Conservation (phyloP, 2,113 vertebrate genomes). For the Laterallus jamaicensis region DNA sequence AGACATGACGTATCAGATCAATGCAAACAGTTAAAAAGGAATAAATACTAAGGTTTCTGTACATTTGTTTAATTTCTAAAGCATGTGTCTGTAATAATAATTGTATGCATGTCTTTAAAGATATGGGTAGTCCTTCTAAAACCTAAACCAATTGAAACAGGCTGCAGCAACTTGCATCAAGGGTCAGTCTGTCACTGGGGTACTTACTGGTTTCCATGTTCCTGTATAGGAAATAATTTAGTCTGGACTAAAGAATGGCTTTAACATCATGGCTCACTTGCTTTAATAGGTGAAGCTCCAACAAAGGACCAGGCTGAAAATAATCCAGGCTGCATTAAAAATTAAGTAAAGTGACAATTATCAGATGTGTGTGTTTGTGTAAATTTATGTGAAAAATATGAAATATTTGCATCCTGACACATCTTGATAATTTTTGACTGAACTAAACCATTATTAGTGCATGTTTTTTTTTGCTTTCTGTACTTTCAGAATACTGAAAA, state of each 20-base stretch:
- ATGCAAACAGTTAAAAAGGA: neutral
- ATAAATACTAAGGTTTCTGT: neutral
- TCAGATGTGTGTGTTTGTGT: neutral
- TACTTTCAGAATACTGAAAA: neutral
- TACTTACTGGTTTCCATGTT: neutral
- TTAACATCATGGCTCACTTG: neutral
- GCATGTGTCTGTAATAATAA: neutral
- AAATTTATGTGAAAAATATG: neutral
- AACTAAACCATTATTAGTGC: neutral
- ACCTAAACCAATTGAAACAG: neutral
- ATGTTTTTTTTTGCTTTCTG: neutral
- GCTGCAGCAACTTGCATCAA: neutral
- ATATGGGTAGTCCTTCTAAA: neutral
- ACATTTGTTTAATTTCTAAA: neutral
- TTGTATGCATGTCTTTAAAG: neutral
- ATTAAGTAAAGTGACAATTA: neutral
- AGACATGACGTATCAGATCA: neutral
- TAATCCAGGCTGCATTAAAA: neutral
- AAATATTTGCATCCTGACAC: neutral
- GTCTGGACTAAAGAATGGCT: neutral
- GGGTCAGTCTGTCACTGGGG: neutral
- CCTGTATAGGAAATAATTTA: neutral
- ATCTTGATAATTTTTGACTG: neutral
- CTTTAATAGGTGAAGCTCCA: neutral
- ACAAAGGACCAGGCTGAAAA: neutral